phyloP scores from a whole-genome alignment of 2,797 vertebrate species.

The Acanthurus leucopareius region DNA sequence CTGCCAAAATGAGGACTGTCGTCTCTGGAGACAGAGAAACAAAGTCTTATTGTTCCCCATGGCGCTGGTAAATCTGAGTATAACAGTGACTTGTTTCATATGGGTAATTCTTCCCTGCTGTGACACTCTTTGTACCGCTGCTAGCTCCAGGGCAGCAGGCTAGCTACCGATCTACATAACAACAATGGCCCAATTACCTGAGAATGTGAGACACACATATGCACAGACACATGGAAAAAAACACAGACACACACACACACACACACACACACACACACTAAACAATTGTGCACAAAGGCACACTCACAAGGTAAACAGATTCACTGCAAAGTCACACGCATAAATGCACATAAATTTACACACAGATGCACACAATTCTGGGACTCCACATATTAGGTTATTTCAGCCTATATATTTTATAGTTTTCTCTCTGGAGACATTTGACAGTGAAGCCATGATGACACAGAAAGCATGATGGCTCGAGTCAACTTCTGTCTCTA shows the following conservation, averaged over 20 bases:
- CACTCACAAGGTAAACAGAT: neutral
- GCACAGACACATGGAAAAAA: too few relatives aligned
- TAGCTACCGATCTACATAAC: slow-evolving; percentile 36
- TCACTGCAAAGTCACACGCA: neutral
- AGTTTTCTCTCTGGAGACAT: neutral
- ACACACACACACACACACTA: neutral
- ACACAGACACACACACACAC: neutral
- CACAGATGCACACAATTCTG: neutral
- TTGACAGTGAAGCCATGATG: neutral
- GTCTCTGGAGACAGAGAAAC: slow-evolving; percentile 36
- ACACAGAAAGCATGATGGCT: neutral
- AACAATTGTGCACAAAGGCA: neutral
- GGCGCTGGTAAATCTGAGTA: slow-evolving; percentile 59
- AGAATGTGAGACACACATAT: slow-evolving; percentile 10
- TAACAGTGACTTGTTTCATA: slow-evolving; percentile 47
- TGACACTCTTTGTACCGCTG: slow-evolving; percentile 20
- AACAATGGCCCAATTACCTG: slow-evolving; percentile 39
- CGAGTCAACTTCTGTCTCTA: neutral
- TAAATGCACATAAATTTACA: neutral
- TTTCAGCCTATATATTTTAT: neutral
- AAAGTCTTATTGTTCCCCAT: slow-evolving; percentile 36
- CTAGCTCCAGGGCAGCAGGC: slow-evolving; percentile 40
- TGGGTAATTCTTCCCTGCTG: slow-evolving; percentile 38
- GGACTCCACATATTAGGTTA: neutral
- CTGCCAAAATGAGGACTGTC: slow-evolving; percentile 28